A percentile compares a stretch with the other conserved stretches of the same genome.
Evolutionary conservation across 2,888 invertebrate species (phyloP).

Genomic region (Macrophya annulata): DNA sequence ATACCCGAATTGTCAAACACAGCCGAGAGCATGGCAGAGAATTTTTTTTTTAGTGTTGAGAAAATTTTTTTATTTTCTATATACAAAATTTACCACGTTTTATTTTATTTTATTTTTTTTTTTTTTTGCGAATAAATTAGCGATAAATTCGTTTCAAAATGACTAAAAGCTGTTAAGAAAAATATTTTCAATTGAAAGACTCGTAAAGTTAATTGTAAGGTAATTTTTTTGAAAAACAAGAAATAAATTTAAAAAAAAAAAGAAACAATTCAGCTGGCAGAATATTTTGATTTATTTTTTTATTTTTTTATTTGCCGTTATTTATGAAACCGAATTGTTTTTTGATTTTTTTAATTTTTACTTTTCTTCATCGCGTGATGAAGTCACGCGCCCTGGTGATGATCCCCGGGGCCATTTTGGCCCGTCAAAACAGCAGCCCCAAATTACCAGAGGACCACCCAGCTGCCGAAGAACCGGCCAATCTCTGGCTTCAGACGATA

Average conservation of each 20-base stretch:
- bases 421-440: slow-evolving; percentile 71
- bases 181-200: too few relatives aligned
- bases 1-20: too few relatives aligned
- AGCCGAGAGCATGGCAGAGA: too few relatives aligned
- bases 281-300: not conserved
- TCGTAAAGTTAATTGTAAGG: too few relatives aligned
- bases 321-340: not conserved
- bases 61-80: too few relatives aligned
- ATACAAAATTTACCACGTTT: too few relatives aligned
- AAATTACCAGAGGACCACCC: slow-evolving; percentile 77
- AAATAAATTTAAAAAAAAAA: too few relatives aligned
- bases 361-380: slow-evolving; percentile 21
- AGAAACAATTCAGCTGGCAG: not conserved
- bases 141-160: too few relatives aligned
- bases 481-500: slow-evolving; percentile 75
- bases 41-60: too few relatives aligned
- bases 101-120: too few relatives aligned
- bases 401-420: slow-evolving; percentile 74
- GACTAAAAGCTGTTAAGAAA: too few relatives aligned
- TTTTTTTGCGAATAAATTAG: too few relatives aligned
- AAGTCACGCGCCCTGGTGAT: slow-evolving; percentile 61
- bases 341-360: not conserved
- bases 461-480: slow-evolving; percentile 72
- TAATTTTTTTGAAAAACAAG: not conserved
- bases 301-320: not conserved